Base-by-base conservation (phyloP, 1,140 invertebrate species). In the Prorops nasuta region DNA sequence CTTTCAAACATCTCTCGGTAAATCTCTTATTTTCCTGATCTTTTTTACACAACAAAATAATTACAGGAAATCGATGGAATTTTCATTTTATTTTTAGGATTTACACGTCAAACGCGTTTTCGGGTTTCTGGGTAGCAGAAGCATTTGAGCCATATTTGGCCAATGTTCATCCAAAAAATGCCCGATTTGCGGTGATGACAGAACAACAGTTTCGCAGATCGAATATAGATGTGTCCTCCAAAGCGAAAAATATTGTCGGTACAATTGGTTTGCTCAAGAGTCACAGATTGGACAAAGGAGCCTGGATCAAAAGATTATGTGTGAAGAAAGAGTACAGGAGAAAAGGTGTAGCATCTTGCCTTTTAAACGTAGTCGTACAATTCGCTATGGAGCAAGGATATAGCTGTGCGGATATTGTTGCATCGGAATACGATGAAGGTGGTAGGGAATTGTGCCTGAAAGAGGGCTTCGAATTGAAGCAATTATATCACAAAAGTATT, bases 51-150 rank as follows among this genome's bases (percentile, higher is more conserved):
- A 39, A 8, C 3, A 16, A 35, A 19, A 32, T 32, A 39, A 39
- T 39, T 39, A 19, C 10, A 9, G 14, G 6, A 37, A 37, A n/a
- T 37, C 35, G 14, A 37, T 35, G 17, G n/a, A 4, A 15, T 18
- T 39, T 35, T 24, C 17, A 44, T 48, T 51, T 49, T 56, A 64
- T 57, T 60, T 50, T 44, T 44, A 75, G 74, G 38, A 48, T 65
- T 19, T 81, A 80, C 45, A 76, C 79, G 72, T 69, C 70, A 3
- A 77, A 79, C 56, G 76, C 77, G 14, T 75, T 76, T 54, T 74
- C 72, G 1, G 75, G 75, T 18, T 81, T 81, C 52, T 80, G 79
- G 77, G 69, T 81, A 15, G 79, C 79, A 1, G 80, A 81, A 63
- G 71, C 70, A 1, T 77, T 66, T 38, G 67, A 78, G 43, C 72